Percentiles rank a stretch among this genome's conserved stretches.
These are phyloP conservation scores for Pandion haliaetus DNA, from an alignment of 2,113 vertebrate species.

Conservation along the genomic window DNA sequence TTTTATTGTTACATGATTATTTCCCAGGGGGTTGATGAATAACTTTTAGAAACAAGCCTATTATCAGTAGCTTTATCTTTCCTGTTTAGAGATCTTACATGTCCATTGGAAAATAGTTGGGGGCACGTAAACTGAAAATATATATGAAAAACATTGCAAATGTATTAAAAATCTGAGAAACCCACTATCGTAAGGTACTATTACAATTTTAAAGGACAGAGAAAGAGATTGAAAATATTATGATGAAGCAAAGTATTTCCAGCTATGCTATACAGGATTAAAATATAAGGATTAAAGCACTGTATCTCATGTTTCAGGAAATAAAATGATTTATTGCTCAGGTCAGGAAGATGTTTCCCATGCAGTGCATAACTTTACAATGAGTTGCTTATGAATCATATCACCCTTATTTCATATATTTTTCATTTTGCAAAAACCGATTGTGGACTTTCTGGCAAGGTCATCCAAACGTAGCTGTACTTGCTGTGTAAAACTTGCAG, in stretches of 20 bases:
- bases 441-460: not conserved
- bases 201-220: not conserved
- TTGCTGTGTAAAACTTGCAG: not conserved
- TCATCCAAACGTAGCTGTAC: not conserved
- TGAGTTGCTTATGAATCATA: conserved; percentile 1
- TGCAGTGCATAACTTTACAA: not conserved
- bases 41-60: not conserved
- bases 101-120: not conserved
- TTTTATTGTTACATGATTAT: not conserved
- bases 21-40: not conserved
- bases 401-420: not conserved
- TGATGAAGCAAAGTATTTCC: not conserved
- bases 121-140: not conserved
- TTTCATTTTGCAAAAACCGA: not conserved
- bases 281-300: not conserved
- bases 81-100: not conserved
- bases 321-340: not conserved
- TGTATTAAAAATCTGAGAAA: not conserved
- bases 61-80: not conserved
- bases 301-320: not conserved
- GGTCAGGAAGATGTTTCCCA: not conserved
- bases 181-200: not conserved
- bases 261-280: not conserved
- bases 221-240: not conserved
- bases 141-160: not conserved